These are phyloP conservation scores for Caenorhabditis sulstoni DNA, from an alignment of 2,888 invertebrate species.

Conservation along the genomic window DNA sequence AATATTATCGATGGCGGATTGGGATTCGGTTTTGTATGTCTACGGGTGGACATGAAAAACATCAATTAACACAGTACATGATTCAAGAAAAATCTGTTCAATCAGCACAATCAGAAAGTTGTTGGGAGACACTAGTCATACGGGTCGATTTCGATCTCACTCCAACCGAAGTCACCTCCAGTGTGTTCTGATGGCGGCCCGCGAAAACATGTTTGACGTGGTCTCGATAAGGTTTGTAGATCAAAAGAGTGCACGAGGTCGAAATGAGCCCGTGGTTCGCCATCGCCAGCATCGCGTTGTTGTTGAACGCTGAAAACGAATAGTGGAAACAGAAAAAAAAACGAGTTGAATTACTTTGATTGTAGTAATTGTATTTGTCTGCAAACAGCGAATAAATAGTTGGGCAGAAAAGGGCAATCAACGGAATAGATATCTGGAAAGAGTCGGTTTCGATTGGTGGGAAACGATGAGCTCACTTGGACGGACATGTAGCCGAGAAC, in stretches of 20 bases:
- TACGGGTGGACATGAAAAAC: too few species aligned
- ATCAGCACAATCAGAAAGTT: too few species aligned
- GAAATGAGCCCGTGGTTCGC: constrained; percentile 19
- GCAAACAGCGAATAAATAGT: constrained; percentile 27
- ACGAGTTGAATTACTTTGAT: constrained; percentile 40
- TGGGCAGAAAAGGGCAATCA: constrained; percentile 7
- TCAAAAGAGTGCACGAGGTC: constrained; percentile 18
- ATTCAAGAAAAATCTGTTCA: too few species aligned
- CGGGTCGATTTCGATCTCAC: not conserved
- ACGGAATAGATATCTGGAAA: constrained; percentile 20
- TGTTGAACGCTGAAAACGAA: constrained; percentile 25
- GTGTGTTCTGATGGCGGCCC: not conserved
- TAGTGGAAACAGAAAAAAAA: not conserved
- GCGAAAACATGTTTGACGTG: not conserved
- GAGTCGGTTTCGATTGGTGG: not conserved
- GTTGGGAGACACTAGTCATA: not conserved
- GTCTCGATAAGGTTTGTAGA: constrained; percentile 38
- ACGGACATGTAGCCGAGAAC: constrained; percentile 18
- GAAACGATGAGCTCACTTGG: constrained; percentile 20
- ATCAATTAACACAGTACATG: too few species aligned
- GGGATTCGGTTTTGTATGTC: too few species aligned
- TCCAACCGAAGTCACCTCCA: too few species aligned
- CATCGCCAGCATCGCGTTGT: constrained; percentile 34
- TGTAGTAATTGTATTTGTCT: constrained; percentile 34
- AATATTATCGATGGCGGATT: too few species aligned